A percentile compares a stretch with the other conserved stretches of the same genome.
phyloP scores from a whole-genome alignment of 1,140 invertebrate species.

The Orchesella cincta region DNA sequence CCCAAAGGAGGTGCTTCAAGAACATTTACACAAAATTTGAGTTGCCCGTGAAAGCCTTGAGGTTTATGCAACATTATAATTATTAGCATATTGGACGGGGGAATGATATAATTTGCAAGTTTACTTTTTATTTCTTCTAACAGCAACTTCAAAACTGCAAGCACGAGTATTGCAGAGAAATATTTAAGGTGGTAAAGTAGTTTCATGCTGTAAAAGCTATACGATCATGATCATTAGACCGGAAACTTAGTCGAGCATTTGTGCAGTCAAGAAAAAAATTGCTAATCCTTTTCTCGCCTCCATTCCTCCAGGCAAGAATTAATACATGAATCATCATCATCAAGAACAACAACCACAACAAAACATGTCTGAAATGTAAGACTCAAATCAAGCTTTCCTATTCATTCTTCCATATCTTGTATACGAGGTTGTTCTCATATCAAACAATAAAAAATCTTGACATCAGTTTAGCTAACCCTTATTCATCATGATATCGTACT shows the following conservation, averaged over 20 bases:
- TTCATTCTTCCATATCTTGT: not conserved
- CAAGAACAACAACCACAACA: not conserved
- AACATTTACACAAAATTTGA: constrained; percentile 8
- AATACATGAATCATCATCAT: not conserved
- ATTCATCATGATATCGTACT: not conserved
- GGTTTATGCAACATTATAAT: not conserved
- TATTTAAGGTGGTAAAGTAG: not conserved
- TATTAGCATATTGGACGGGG: not conserved
- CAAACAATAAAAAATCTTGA: not conserved
- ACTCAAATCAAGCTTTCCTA: too few species aligned
- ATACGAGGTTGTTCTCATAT: not conserved
- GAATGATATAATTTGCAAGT: not conserved
- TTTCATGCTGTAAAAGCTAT: not conserved
- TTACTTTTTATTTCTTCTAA: not conserved
- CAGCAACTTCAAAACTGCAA: not conserved
- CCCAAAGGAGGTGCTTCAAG: not conserved
- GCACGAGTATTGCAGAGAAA: not conserved
- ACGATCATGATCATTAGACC: not conserved
- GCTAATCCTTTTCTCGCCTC: constrained; percentile 3
- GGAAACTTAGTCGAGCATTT: constrained; percentile 2
- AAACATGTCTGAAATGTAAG: too few species aligned
- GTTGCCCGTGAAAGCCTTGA: not conserved
- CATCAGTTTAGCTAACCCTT: not conserved
- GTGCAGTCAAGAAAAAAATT: not conserved
- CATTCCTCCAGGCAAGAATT: not conserved